phyloP scores from a whole-genome alignment of 2,888 invertebrate genomes.

The Drosophila picticornis region DNA sequence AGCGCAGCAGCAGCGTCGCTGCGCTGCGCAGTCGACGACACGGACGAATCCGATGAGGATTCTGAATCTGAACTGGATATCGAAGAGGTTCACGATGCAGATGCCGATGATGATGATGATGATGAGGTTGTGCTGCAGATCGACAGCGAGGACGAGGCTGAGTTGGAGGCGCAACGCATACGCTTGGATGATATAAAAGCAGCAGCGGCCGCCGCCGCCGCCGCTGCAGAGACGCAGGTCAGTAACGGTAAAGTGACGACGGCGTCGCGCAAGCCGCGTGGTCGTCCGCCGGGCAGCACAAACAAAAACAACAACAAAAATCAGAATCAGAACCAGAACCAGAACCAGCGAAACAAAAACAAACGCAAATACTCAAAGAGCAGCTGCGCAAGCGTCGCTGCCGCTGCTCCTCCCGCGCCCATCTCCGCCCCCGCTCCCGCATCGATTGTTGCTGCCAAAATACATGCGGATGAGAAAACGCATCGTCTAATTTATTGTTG shows the following conservation, averaged over 20 bases:
- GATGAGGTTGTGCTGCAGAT: conserved; percentile 65
- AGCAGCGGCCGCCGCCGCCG: conserved; percentile 57
- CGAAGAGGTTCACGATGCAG: conserved; percentile 71
- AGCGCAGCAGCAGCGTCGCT: conserved; percentile 55
- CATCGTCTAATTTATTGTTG: conserved; percentile 76
- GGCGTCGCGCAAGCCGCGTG: conserved; percentile 61
- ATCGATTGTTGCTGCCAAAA: conserved; percentile 42
- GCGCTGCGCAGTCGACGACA: conserved; percentile 61
- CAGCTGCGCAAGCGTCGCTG: conserved; percentile 60
- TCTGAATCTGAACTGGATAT: conserved; percentile 69
- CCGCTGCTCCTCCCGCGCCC: conserved; percentile 11
- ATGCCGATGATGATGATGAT: conserved; percentile 73
- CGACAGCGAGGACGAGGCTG: conserved; percentile 83
- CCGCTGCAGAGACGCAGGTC: conserved; percentile 60
- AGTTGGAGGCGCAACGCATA: conserved; percentile 81
- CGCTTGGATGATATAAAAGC: conserved; percentile 71
- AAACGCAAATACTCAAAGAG: conserved; percentile 63
- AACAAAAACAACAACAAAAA: conserved; percentile 44
- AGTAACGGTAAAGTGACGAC: conserved; percentile 51
- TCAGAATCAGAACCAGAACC: not conserved
- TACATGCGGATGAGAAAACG: conserved; percentile 71
- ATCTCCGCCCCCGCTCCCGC: not conserved
- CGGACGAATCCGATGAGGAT: conserved; percentile 66
- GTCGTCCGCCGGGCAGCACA: conserved; percentile 61
- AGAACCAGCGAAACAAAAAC: conserved; percentile 53